Base-by-base conservation (phyloP, 2,113 vertebrate genomes). In the Sorex araneus region DNA sequence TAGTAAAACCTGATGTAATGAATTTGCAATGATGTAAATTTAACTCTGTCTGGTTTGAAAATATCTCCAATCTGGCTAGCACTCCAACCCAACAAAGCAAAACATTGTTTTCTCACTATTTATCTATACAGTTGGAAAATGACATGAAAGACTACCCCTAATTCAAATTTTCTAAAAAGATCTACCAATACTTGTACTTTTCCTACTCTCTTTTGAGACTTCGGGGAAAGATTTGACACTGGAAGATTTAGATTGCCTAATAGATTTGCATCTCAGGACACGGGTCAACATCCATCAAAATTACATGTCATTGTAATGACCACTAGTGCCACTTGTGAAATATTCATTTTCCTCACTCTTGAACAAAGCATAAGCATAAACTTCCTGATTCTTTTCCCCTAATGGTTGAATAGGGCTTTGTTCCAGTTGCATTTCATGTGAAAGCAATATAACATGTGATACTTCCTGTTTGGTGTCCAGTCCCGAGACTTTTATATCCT, bases 291-390 rank as follows among this genome's bases (percentile, higher is more conserved):
- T 78, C 40, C 45, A 13, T 43, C 30, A 66, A 81, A 86, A 47
- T n/a, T 32, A n/a, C 28, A 34, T 2, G 18, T 18, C 12, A 54
- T 0, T 40, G 23, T 15, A n/a, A 45, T 67, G 27, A 34, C 54
- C 19, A 43, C 6, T 73, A 34, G 21, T 32, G 32, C 47, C 82
- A 30, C 64, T 57, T 64, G 47, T 13, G 47, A 93, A 50, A 54
- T 75, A 70, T 21, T 92, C 16, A 23, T 76, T 90, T 90, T 43
- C 43, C 28, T 92, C 19, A 71, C 18, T 57, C 91, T 30, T 80
- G 18, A 15, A n/a, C 64, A 78, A 1, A 69, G 11, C 19, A 12
- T 84, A 69, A 50, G 9, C 23, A 32, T 28, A 43, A 82, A 83
- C 23, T 70, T 93, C 57, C 34, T 78, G 79, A 78, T 54, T 85